Base-by-base conservation (phyloP, 2,888 invertebrate species). In the Choristoneura rosaceana region DNA sequence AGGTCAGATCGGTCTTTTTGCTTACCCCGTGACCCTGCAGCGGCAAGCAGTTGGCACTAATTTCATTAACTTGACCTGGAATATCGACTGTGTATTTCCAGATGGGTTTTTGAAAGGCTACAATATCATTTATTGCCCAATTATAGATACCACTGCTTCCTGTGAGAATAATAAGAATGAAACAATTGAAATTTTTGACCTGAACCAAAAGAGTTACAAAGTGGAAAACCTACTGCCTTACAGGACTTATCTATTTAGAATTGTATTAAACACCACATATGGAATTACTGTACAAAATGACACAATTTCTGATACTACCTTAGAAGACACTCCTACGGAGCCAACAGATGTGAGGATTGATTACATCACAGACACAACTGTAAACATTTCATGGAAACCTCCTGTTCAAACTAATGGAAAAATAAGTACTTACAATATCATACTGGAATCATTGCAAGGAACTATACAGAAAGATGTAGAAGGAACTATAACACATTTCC, bases 331-430 rank as follows among this genome's bases (percentile, higher is more conserved):
- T 85, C 95, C 92, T 74, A 87, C 94, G 60, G 91, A 92, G 73
- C 96, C 96, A n/a, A 90, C 89, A 71, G 95, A 96, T 86, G 90
- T 97, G 8, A 87, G 80, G n/a, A 87, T 96, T 70, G 87, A 88
- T 4, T 90, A 96, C 76, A 90, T 97, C 3, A 95, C 95, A 33
- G 96, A 96, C 83, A 93, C 95, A 64, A 95, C 96, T 14, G 91
- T 97, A 71, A 84, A 90, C 9, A 87, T 97, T 63, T 90, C 93
- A 55, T 97, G 97, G 97, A 89, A 95, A 77, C 95, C 96, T 50
- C 98, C 98, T 0, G 81, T 89, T 2, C 91, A 95, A 33, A 95
- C 95, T 80, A 98, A 98, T 91, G 98, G 98, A 0, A 92, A 95
- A 25, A 93, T 98, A 68, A 95, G 95, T 45, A 95, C 95, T 79